Evolutionary conservation across 2,888 invertebrate species (phyloP), one percentile per base, ranked within the genome.

Genomic region (Drosophila histrio): DNA sequence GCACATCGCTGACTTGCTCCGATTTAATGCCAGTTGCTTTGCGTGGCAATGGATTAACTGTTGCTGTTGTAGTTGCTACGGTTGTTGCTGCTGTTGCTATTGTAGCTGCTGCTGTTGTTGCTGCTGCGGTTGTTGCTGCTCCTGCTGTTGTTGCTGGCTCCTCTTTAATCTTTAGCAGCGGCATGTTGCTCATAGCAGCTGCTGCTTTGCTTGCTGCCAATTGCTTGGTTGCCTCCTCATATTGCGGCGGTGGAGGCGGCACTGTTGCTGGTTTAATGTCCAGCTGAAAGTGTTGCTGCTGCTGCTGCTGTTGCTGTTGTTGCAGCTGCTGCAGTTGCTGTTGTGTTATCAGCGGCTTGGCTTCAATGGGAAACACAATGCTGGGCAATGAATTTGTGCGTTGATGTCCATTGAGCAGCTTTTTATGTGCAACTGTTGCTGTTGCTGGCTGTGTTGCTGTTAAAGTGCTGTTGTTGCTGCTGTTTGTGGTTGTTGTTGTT

Each of bases 181-280:
- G 72, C 65, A 77, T 67, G 54, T 53, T 47, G 26, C 70, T 59
- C 39, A 88, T 41, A 3, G 85, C 87, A 1, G 85, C 86, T 2
- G 80, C 80, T 43, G 84, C 84, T 56, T 89, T 88, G 13, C 77
- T 87, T 19, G 88, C 87, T 3, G 90, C 93, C 47, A 94, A 89
- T 68, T 94, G 92, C 75, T 94, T 94, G 3, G 94, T 93, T 64
- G 95, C 95, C 89, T 96, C 96, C 78, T 95, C 95, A 87, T 96
- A 96, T 59, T 95, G 93, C 11, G 95, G 95, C 8, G 94, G 94
- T 4, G 95, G 95, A 8, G 94, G 94, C 3, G 95, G 95, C 3
- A 86, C 73, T 13, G 80, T 85, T 13, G 89, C 80, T 7, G 95
- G 94, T 77, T 90, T 92, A 49, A 88, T 90, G 65, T 91, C 91